These are phyloP conservation scores for Oryzias celebensis DNA, from an alignment of 2,113 vertebrate species.

Conservation along the genomic window DNA sequence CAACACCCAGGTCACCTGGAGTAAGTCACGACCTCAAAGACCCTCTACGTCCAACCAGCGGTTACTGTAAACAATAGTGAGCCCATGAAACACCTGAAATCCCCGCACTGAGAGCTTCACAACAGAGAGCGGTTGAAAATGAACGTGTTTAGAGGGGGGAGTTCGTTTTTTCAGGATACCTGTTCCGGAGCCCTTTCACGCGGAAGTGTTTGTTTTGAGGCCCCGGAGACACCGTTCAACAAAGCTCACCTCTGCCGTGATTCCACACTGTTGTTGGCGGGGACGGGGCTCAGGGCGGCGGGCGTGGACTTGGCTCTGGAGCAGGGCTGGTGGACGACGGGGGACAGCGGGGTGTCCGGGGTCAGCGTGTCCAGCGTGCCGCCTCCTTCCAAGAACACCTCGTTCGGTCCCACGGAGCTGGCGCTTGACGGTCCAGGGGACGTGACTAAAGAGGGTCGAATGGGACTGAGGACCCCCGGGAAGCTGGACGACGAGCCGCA, in stretches of 20 bases:
- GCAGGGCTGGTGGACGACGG: constrained; percentile 49
- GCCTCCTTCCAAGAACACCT: constrained; percentile 70
- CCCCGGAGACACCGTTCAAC: constrained; percentile 1
- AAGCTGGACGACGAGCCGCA: constrained; percentile 52
- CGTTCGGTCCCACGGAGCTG: constrained; percentile 44
- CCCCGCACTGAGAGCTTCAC: neutral
- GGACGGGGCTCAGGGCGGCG: constrained; percentile 65
- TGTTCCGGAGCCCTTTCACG: constrained; percentile 3
- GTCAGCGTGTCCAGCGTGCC: constrained; percentile 53
- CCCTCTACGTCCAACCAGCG: too few relatives aligned
- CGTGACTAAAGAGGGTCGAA: constrained; percentile 46
- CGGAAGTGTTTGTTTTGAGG: constrained; percentile 45
- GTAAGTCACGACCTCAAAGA: too few relatives aligned
- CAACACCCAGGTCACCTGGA: too few relatives aligned
- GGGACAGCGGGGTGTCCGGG: constrained; percentile 63
- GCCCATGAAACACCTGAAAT: too few relatives aligned
- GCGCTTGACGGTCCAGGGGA: constrained; percentile 28
- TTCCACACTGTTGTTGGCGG: constrained; percentile 63
- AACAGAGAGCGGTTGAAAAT: neutral
- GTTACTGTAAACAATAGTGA: too few relatives aligned
- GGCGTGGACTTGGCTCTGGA: constrained; percentile 56
- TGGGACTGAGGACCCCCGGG: constrained; percentile 46
- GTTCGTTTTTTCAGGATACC: neutral
- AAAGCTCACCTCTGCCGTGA: constrained; percentile 84
- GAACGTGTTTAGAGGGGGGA: neutral